Evolutionary conservation across 2,113 vertebrate genomes (phyloP), one percentile per base, ranked within the genome.

Genomic region (Paedocypris sp.): DNA sequence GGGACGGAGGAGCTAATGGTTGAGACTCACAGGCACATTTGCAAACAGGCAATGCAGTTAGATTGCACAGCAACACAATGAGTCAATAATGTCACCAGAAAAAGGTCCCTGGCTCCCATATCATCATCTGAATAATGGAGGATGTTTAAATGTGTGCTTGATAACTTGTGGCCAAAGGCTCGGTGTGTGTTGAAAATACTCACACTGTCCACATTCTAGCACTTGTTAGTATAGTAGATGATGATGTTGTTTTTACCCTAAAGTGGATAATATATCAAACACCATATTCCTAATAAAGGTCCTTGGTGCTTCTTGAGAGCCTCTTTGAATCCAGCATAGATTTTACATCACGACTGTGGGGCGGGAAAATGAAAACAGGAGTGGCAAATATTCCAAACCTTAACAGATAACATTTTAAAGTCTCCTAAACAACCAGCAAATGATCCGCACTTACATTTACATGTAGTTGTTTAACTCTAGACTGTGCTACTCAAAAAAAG

Each of bases 381-480:
- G 29, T 60, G 51, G 66, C 73, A 80, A 80, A 72, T 75, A 68
- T 73, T 64, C 63, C 47, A 58, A 72, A 62, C 67, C 56, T 70
- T 62, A 26, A 22, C 13, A 16, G 70, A 72, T 67, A 74, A 81
- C 81, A 78, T 75, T 68, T 29, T 47, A 16, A 2, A 51, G 33
- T 46, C 62, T 73, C 80, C 77, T 71, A 33, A 70, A 75, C 76
- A 72, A 60, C 60, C 68, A 67, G 66, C 71, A 74, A 76, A 74
- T 67, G 61, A 67, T 60, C 62, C 57, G 57, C 62, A 70, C 76
- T 58, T 23, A 60, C 73, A 73, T n/a, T n/a, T n/a, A 70, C 75
- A 52, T 63, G 67, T 48, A 28, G 68, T 78, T 82, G 77, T 79
- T 82, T 80, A 82, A 83, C 78, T 80, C 69, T 29, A 35, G 47